Evolutionary conservation across 1,140 invertebrate genomes (phyloP), one percentile per base, ranked within the genome.

Genomic region (Zaprionus davidi): DNA sequence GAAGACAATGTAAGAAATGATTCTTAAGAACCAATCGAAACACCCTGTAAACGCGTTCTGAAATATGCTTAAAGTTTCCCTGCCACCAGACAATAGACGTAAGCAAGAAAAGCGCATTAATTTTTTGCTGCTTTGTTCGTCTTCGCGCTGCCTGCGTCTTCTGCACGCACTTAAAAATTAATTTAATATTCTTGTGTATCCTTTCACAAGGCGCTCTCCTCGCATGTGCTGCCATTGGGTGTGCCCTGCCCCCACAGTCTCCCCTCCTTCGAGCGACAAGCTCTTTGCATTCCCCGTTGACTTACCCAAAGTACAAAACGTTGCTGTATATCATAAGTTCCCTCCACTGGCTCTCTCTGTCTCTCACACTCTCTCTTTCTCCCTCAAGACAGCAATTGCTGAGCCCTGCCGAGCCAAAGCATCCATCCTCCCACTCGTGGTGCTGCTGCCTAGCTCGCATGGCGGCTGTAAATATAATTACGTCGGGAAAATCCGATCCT

Each of bases 381-480:
- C 55, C 11, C 20, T 24, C 46, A 51, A 12, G 17, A 28, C 44
- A 60, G 44, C 53, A 67, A 69, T 63, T 75, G 57, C 57, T 46
- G n/a, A 71, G 65, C 44, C 31, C 59, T 44, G 68, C 36, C 51
- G 31, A 80, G 76, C 70, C 84, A 63, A 71, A 85, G 75, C 38
- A 65, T 81, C 70, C 80, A 75, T 57, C 41, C 73, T 77, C 51
- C 59, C 57, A 59, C 49, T 49, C 36, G 22, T 56, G 53, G 60
- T 64, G 66, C 67, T 63, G 60, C 24, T 75, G 74, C 13, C 70
- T 66, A 77, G 82, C 82, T 82, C 81, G 84, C 79, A 82, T 79
- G 84, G 81, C 76, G 82, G 82, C 76, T 83, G 84, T 90, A 90
- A 91, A 91, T 91, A 91, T 91, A 91, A 91, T 91, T 91, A 91